Conservation (phyloP, 2,113 vertebrate species). For the Pelobates fuscus region DNA sequence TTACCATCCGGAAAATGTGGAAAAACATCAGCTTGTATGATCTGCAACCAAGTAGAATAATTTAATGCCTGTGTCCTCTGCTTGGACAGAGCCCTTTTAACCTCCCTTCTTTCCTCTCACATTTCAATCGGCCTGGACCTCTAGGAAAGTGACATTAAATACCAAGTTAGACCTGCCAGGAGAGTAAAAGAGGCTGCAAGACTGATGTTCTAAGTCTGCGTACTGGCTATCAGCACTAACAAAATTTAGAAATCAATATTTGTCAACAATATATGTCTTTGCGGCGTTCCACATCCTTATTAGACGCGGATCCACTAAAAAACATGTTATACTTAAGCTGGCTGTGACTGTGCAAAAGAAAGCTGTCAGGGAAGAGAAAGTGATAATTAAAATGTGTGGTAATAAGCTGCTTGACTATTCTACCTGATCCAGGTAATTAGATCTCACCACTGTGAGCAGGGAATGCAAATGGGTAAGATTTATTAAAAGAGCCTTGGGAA, state of each 20-base stretch:
- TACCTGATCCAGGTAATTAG: conserved; percentile 37
- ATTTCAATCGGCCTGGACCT: neutral
- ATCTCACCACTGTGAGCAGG: conserved; percentile 33
- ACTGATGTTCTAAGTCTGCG: neutral
- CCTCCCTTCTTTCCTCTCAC: neutral
- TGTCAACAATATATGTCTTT: no score
- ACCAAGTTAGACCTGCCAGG: neutral
- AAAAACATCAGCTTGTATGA: neutral
- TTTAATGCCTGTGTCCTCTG: neutral
- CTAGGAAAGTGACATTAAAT: neutral
- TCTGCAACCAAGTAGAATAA: neutral
- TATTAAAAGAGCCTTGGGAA: neutral
- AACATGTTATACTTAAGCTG: conserved; percentile 9
- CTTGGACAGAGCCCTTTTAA: no score
- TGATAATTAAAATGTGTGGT: neutral
- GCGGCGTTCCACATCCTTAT: conserved; percentile 1
- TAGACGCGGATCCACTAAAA: conserved; percentile 2
- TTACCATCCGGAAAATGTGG: neutral
- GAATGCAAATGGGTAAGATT: conserved; percentile 5
- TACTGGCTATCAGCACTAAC: neutral
- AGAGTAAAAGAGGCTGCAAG: neutral
- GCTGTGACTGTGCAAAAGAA: neutral
- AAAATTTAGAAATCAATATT: conserved; percentile 15
- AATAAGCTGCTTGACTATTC: conserved; percentile 4
- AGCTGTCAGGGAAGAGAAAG: conserved; percentile 28